Conservation (phyloP, 2,888 invertebrate genomes). For the Lasioglossum villosulum region DNA sequence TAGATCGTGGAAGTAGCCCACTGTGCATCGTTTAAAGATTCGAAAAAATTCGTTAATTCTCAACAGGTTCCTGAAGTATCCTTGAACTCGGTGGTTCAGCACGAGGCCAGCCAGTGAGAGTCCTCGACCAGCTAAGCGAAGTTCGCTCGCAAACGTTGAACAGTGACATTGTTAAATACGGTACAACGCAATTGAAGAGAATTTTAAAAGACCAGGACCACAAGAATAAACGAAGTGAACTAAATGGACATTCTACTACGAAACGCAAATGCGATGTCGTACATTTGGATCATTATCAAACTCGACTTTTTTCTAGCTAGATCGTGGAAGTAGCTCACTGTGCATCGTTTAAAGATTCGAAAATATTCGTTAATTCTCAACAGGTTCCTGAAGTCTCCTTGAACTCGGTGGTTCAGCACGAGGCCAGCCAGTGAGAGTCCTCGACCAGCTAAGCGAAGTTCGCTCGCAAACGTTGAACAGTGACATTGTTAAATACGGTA, state of each 20-base stretch:
- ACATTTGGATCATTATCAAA: too few relatives aligned
- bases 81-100: neutral
- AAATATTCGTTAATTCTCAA: slow-evolving; percentile 1
- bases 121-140: neutral
- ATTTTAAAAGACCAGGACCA: too few relatives aligned
- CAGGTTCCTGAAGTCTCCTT: neutral
- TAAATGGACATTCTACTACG: too few relatives aligned
- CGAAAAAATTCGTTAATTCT: neutral
- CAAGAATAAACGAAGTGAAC: too few relatives aligned
- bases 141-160: neutral
- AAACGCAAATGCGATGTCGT: too few relatives aligned
- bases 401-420: neutral
- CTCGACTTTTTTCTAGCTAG: too few relatives aligned
- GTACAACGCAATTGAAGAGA: too few relatives aligned
- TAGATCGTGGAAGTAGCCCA: too few relatives aligned
- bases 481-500: too few relatives aligned
- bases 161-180: too few relatives aligned
- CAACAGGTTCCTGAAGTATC: neutral
- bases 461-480: neutral
- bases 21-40: neutral
- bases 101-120: neutral
- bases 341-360: neutral
- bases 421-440: neutral
- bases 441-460: neutral
- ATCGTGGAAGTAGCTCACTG: too few relatives aligned